Evolutionary conservation across 1,140 invertebrate species (phyloP).

Genomic region (Pseudachorutes palmiensis): DNA sequence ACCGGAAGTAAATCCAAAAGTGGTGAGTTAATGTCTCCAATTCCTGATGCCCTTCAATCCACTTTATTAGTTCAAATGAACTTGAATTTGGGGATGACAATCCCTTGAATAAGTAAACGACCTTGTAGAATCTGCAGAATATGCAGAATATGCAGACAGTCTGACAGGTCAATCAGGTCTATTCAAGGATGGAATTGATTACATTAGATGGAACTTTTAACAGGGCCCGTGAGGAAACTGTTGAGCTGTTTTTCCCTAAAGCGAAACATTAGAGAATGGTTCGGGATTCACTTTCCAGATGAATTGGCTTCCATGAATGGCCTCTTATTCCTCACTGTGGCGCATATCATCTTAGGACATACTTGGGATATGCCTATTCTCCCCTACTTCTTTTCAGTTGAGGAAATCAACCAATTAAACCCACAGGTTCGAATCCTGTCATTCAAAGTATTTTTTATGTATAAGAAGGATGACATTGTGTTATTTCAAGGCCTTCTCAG

Average conservation of each 20-base stretch:
- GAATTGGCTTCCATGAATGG: conserved; percentile 47
- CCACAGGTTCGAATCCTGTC: background rate
- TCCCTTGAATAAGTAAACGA: too few species aligned
- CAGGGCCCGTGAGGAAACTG: background rate
- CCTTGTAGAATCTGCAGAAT: too few species aligned
- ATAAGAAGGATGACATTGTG: background rate
- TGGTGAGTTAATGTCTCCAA: background rate
- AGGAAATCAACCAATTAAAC: conserved; percentile 16
- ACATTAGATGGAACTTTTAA: background rate
- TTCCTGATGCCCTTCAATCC: background rate
- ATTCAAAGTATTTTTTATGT: conserved; percentile 26
- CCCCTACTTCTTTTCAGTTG: conserved; percentile 33
- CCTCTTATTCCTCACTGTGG: conserved; percentile 46
- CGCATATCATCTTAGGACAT: conserved; percentile 48
- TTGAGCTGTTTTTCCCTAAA: background rate
- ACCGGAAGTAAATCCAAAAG: background rate
- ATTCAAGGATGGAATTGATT: background rate
- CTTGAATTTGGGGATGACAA: background rate
- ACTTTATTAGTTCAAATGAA: background rate
- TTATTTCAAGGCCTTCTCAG: conserved; percentile 5
- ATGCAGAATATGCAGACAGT: too few species aligned
- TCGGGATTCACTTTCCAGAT: conserved; percentile 1
- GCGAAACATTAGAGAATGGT: background rate
- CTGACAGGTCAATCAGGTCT: background rate
- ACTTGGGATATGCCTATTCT: conserved; percentile 47